Base-by-base conservation (phyloP, 2,797 vertebrate genomes). In the Potorous gilbertii region DNA sequence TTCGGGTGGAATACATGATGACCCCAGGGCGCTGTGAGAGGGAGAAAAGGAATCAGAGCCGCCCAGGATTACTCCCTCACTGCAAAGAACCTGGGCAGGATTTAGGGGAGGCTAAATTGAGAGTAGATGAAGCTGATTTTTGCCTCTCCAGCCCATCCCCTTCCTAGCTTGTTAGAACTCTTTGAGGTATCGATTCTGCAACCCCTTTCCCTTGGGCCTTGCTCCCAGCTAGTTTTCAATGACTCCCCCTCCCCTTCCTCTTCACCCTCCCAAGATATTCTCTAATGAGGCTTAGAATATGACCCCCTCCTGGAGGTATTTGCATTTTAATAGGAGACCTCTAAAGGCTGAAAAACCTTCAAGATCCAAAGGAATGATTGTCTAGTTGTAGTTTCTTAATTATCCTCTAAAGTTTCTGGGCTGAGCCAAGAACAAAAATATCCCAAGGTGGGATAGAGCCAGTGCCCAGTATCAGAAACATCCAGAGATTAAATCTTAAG, bases 61-160 rank as follows among this genome's bases (percentile, higher is more conserved):
- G 46, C 40, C 90, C 3, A 1, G 54, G 92, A 54, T 56, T 59
- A 90, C 29, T 24, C 29, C 29, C 91, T 29, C 1, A 24, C 52
- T 40, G 59, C n/a, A 46, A 24, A 90, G 34, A 29, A 40, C 0
- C 0, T n/a, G 55, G 50, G 55, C 18, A 0, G 54, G 34, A 87
- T 31, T 66, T 90, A 29, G 3, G 81, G 40, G 52, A 1, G 29
- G 57, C 66, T 31, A 50, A 93, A 90, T 4, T 24, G 5, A 93
- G 87, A 54, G 54, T 55, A 0, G 0, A 55, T 14, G 0, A 50
- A 87, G 74, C 27, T 50, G 74, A 87, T 87, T 24, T 87, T 87
- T 50, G 74, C 40, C 21, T 87, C 92, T 92, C 96, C 93, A 91
- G 55, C 54, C 56, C 94, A 91, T 91, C 91, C 55, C 90, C 52